Percentiles rank a stretch among this genome's conserved stretches.
Conservation (phyloP, 2,797 vertebrate genomes). For the Taeniopygia guttata region DNA sequence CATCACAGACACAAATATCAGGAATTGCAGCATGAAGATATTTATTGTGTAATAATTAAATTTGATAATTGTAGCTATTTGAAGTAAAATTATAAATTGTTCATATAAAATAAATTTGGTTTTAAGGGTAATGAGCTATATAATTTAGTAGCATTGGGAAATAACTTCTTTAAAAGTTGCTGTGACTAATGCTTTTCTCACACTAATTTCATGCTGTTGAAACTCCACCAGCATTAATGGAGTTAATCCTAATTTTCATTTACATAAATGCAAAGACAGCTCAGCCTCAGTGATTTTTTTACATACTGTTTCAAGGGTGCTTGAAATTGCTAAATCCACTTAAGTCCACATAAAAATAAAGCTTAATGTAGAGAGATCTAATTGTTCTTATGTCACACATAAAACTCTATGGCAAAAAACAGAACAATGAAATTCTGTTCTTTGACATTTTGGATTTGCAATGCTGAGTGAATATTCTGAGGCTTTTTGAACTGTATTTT, state of each 20-base stretch:
- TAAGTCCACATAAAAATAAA: conserved; percentile 31
- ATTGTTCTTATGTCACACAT: conserved; percentile 6
- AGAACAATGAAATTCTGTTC: neutral
- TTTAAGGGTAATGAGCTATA: conserved; percentile 16
- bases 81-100: conserved; percentile 10
- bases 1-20: neutral
- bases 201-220: conserved; percentile 29
- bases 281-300: neutral
- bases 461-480: conserved; percentile 35
- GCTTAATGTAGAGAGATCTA: neutral
- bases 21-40: neutral
- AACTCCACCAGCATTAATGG: conserved; percentile 1
- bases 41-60: conserved; percentile 8
- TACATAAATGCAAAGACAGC: neutral
- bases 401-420: neutral
- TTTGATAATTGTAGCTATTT: conserved; percentile 1
- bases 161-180: neutral
- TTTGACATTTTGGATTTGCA: conserved; percentile 35
- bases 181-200: conserved; percentile 31
- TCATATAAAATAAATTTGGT: neutral
- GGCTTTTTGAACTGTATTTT: conserved; percentile 30
- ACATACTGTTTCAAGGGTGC: neutral
- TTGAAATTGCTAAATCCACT: conserved; percentile 8
- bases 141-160: neutral
- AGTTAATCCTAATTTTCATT: conserved; percentile 40